phyloP scores from a whole-genome alignment of 2,797 vertebrate species.

The Melanotaenia pygmaea region DNA sequence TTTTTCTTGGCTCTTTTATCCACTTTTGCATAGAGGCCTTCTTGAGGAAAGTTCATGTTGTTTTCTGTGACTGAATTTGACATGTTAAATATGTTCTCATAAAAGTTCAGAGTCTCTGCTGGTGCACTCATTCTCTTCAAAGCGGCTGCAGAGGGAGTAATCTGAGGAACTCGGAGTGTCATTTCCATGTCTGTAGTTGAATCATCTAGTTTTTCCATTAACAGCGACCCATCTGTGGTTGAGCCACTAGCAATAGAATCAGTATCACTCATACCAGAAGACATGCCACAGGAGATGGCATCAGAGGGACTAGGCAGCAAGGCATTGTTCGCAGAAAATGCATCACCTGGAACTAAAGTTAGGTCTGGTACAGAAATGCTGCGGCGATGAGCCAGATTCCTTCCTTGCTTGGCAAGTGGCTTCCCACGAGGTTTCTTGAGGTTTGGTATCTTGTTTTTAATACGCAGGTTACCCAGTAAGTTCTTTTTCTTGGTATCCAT shows the following conservation, averaged over 20 bases:
- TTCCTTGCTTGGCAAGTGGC: slow-evolving; percentile 39
- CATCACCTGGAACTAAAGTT: slow-evolving; percentile 21
- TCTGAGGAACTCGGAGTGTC: background rate
- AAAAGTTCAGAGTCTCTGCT: rapidly evolving
- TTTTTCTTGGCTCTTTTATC: slow-evolving; percentile 38
- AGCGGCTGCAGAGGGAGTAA: background rate
- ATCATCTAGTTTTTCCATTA: slow-evolving; percentile 17
- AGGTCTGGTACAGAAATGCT: slow-evolving; percentile 85
- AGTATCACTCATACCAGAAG: slow-evolving; percentile 57
- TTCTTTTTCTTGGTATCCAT: slow-evolving; percentile 83
- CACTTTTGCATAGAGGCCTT: slow-evolving; percentile 39
- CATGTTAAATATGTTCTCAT: slow-evolving; percentile 29
- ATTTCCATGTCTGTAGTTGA: slow-evolving; percentile 17
- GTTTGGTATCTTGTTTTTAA: slow-evolving; percentile 71
- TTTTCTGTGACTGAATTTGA: background rate
- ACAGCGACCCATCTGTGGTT: slow-evolving; percentile 9
- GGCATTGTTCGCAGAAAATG: slow-evolving; percentile 3
- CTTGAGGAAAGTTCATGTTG: background rate
- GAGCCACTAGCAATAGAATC: slow-evolving; percentile 62
- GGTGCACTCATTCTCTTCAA: slow-evolving; percentile 37
- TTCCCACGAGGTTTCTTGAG: slow-evolving; percentile 74
- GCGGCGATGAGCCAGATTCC: slow-evolving; percentile 66
- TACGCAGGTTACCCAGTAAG: slow-evolving; percentile 68
- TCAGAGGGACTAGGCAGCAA: slow-evolving; percentile 17
- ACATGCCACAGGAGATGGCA: slow-evolving; percentile 27